Base-by-base conservation (phyloP, 1,140 invertebrate genomes). In the Dufourea novaeangliae region DNA sequence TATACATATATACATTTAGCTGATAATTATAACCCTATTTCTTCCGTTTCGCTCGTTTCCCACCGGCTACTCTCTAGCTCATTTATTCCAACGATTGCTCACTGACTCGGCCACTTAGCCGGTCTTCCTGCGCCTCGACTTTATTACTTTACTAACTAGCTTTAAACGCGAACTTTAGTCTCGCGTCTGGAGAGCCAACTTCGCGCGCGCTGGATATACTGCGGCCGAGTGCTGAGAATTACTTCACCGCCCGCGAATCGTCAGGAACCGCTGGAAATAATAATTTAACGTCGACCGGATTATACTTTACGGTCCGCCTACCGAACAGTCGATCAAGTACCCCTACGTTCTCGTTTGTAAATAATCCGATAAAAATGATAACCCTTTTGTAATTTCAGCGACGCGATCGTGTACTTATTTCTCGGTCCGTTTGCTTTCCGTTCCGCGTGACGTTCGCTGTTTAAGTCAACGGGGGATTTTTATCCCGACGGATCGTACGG, bases 121-220 rank as follows among this genome's bases (percentile, higher is more conserved):
- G 39, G 25, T 67, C 72, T 66, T 56, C 50, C 72, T 74, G 72
- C 72, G 57, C 72, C 72, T 74, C 62, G 72, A 74, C 62, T 74
- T 74, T 74, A 74, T 74, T 74, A 74, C 72, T 75, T 75, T 50
- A n/a, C 72, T 75, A 75, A 75, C 72, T 75, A 75, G 72, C 72
- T 75, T 75, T 75, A 75, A 75, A 75, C 64, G 72, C 63, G 63
- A 68, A 75, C 72, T 75, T 68, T 75, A 68, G 72, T 75, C 56
- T 68, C 72, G 52, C 64, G 63, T 44, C 63, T 44, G 63, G 63
- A 75, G 68, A 67, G 37, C 22, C 52, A 75, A 68, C 54, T 64
- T 27, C n/a, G 44, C 44, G 61, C n/a, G n/a, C n/a, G n/a, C n/a
- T n/a, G 27, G 46, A 75, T 75, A 66, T 25, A 68, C 52, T 20